Conservation (phyloP, 2,797 vertebrate genomes). For the Pseudochaenichthys georgianus region DNA sequence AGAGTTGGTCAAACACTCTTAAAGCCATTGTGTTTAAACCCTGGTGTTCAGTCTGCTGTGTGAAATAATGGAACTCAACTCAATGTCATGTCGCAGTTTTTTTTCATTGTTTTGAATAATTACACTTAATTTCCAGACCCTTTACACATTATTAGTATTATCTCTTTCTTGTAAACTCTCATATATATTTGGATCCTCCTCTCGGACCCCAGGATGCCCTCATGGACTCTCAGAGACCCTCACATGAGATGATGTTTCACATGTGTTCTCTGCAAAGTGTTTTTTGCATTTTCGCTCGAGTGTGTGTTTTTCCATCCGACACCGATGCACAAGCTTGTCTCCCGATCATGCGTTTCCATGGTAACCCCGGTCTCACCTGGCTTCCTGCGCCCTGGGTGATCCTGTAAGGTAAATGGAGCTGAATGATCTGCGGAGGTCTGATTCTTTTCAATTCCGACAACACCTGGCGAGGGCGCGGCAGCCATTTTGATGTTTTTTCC, state of each 20-base stretch:
- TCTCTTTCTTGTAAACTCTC: background rate
- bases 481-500: constrained; percentile 42
- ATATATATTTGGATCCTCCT: background rate
- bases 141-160: constrained; percentile 1
- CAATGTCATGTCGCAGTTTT: constrained; percentile 7
- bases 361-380: constrained; percentile 54
- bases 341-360: constrained; percentile 54
- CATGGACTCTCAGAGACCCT: constrained; percentile 12
- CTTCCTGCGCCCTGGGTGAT: constrained; percentile 61
- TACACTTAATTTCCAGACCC: background rate
- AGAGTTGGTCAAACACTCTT: background rate
- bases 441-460: constrained; percentile 59
- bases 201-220: background rate
- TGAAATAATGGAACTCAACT: constrained; percentile 5
- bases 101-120: constrained; percentile 28
- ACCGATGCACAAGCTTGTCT: constrained; percentile 47
- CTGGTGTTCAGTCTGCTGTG: background rate
- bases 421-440: constrained; percentile 70
- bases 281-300: constrained; percentile 23
- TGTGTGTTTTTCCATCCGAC: constrained; percentile 19
- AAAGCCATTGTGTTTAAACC: background rate
- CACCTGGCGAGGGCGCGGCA: constrained; percentile 60
- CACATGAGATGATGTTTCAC: constrained; percentile 1
- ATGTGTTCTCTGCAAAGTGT: constrained; percentile 30
- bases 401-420: constrained; percentile 78